phyloP scores from a whole-genome alignment of 1,140 invertebrate genomes.

The Caerostris darwini region DNA sequence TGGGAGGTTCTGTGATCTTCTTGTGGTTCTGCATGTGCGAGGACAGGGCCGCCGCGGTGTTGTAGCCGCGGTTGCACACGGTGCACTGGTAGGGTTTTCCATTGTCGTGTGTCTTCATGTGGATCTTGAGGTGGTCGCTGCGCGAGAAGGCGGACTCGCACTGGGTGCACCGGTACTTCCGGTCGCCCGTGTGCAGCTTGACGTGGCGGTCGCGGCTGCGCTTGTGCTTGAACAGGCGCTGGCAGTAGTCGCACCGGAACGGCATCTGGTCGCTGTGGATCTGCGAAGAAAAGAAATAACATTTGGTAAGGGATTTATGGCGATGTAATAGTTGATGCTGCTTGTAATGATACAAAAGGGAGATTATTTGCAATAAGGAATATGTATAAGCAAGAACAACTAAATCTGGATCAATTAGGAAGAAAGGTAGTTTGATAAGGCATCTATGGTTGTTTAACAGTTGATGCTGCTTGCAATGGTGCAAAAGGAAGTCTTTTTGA shows the following conservation, averaged over 20 bases:
- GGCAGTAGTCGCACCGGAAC: slow-evolving; percentile 94
- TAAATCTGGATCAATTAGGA: no score
- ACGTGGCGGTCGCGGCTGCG: slow-evolving; percentile 95
- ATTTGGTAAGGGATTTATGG: background rate
- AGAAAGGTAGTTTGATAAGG: no score
- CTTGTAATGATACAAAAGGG: background rate
- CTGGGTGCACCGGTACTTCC: slow-evolving; percentile 95
- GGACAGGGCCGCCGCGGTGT: slow-evolving; percentile 93
- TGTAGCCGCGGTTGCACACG: slow-evolving; percentile 93
- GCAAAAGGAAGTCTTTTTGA: no score
- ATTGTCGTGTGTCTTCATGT: slow-evolving; percentile 97
- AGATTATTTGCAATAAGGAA: background rate
- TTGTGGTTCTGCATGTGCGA: slow-evolving; percentile 97
- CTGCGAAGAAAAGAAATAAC: slow-evolving; percentile 46
- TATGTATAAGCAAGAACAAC: background rate
- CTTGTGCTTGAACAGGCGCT: slow-evolving; percentile 96
- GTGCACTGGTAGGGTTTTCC: slow-evolving; percentile 96
- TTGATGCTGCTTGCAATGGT: no score
- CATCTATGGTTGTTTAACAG: no score
- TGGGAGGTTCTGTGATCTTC: slow-evolving; percentile 39
- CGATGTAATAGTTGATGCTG: background rate
- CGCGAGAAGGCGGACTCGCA: slow-evolving; percentile 96
- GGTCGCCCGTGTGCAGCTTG: slow-evolving; percentile 96
- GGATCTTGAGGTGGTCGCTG: slow-evolving; percentile 97
- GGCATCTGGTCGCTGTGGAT: slow-evolving; percentile 88